Conservation (phyloP, 2,888 invertebrate genomes). For the Neocrepidodera transversa region DNA sequence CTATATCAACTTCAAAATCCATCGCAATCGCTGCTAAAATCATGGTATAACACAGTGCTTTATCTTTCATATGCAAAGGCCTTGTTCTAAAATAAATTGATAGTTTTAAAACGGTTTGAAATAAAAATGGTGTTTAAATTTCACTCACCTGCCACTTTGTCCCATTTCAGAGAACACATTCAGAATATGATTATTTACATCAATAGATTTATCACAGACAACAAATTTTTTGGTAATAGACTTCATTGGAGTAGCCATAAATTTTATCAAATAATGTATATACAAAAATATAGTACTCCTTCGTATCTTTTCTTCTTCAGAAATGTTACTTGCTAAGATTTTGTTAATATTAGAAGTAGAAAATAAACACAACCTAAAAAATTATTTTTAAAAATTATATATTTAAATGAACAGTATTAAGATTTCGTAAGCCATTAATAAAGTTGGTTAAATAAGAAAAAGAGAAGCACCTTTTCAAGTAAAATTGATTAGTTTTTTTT, state of each 20-base stretch:
- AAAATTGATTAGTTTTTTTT: too few species aligned
- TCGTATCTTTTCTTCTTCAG: slow-evolving; percentile 38
- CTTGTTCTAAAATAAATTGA: slow-evolving; percentile 49
- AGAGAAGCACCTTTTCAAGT: too few species aligned
- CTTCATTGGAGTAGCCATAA: slow-evolving; percentile 47
- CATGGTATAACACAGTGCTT: slow-evolving; percentile 54
- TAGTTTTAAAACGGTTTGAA: not conserved
- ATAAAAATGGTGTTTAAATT: not conserved
- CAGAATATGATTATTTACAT: slow-evolving; percentile 51
- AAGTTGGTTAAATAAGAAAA: too few species aligned
- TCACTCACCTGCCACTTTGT: slow-evolving; percentile 46
- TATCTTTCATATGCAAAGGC: slow-evolving; percentile 56
- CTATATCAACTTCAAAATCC: slow-evolving; percentile 52
- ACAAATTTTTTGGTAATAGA: slow-evolving; percentile 48
- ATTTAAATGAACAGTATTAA: not conserved
- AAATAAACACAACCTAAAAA: slow-evolving; percentile 46
- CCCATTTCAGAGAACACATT: slow-evolving; percentile 48
- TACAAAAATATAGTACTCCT: slow-evolving; percentile 53
- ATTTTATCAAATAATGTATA: slow-evolving; percentile 52
- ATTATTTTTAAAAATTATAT: slow-evolving; percentile 4
- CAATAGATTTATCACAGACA: slow-evolving; percentile 50
- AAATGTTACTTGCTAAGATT: slow-evolving; percentile 35
- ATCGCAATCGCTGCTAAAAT: slow-evolving; percentile 52
- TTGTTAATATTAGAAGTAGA: slow-evolving; percentile 40
- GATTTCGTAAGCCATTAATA: too few species aligned